phyloP scores from a whole-genome alignment of 1,140 invertebrate species.

The Samia ricini region DNA sequence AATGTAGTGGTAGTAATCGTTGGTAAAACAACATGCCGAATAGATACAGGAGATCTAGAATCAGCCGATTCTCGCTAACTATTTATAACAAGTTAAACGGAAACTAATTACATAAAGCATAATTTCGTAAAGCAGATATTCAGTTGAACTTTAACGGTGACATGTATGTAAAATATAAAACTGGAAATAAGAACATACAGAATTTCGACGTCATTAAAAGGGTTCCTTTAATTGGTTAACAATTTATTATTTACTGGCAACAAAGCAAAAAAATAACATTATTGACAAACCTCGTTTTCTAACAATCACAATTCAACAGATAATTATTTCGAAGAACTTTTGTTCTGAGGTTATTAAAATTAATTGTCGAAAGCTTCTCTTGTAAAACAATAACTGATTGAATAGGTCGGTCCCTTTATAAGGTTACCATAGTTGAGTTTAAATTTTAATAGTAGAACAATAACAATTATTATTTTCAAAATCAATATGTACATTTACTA shows the following conservation, averaged over 20 bases:
- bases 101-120: too few species aligned
- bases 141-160: too few species aligned
- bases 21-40: too few species aligned
- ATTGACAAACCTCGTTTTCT: background rate
- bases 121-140: too few species aligned
- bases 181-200: background rate
- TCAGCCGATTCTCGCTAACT: too few species aligned
- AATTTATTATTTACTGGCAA: background rate
- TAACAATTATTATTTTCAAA: background rate
- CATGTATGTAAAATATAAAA: background rate
- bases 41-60: too few species aligned
- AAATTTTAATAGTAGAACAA: background rate
- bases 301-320: conserved; percentile 10
- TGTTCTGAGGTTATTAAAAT: conserved; percentile 2
- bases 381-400: background rate
- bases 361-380: background rate
- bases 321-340: conserved; percentile 11
- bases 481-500: too few species aligned
- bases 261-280: background rate
- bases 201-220: background rate
- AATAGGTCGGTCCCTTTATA: background rate
- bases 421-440: background rate
- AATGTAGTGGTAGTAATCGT: too few species aligned
- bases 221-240: conserved; percentile 6
- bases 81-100: too few species aligned